phyloP scores from a whole-genome alignment of 2,113 vertebrate species.

The Vidua chalybeata region DNA sequence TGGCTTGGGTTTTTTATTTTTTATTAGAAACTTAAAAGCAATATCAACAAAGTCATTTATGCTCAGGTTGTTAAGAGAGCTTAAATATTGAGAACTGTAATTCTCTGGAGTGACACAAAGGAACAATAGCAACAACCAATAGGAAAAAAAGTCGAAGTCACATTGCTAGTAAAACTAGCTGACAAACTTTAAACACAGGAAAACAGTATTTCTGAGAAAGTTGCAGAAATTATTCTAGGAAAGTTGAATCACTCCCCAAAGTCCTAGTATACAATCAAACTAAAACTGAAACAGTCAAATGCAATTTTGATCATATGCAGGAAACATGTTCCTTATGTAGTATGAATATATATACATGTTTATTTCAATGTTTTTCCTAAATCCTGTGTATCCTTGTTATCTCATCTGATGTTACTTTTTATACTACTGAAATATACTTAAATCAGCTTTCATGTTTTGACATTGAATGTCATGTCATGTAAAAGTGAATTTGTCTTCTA shows the following conservation, averaged over 20 bases:
- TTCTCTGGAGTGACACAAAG: not conserved
- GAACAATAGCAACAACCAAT: not conserved
- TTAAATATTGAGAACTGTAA: not conserved
- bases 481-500: not conserved
- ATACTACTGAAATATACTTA: not conserved
- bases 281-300: not conserved
- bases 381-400: not conserved
- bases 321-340: not conserved
- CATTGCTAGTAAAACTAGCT: not conserved
- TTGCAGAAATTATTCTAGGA: not conserved
- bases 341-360: fast-evolving
- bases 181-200: not conserved
- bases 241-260: not conserved
- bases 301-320: not conserved
- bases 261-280: not conserved
- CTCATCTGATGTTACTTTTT: not conserved
- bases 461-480: not conserved
- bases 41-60: not conserved
- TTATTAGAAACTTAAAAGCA: conserved; percentile 4
- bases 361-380: not conserved
- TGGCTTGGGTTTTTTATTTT: not conserved
- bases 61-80: not conserved
- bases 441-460: not conserved
- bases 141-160: not conserved
- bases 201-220: not conserved